Evolutionary conservation across 2,113 vertebrate genomes (phyloP).

Genomic region (Cariama cristata): DNA sequence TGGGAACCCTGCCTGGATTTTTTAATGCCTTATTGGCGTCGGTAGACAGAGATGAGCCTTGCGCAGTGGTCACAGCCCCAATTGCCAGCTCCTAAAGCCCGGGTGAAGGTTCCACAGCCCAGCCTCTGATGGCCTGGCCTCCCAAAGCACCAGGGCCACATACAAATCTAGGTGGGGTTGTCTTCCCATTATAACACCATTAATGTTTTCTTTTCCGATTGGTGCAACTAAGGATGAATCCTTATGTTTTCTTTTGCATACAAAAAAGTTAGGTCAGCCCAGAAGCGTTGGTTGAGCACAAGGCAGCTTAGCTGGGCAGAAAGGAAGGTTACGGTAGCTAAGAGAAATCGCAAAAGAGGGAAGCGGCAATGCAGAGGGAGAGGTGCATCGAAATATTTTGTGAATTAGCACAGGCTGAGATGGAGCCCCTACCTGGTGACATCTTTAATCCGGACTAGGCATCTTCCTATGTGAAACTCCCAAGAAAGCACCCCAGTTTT

Average conservation of each 20-base stretch:
- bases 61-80: neutral
- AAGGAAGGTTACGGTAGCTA: neutral
- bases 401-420: neutral
- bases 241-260: neutral
- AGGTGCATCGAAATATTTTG: neutral
- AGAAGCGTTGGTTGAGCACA: neutral
- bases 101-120: neutral
- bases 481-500: neutral
- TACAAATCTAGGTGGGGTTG: neutral
- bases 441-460: neutral
- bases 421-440: neutral
- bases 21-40: neutral
- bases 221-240: neutral
- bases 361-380: neutral
- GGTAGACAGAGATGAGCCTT: neutral
- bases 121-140: too few species aligned
- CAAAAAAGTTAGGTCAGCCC: neutral
- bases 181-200: neutral
- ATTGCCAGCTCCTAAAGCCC: neutral
- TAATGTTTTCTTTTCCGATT: neutral
- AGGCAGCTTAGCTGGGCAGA: neutral
- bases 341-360: neutral
- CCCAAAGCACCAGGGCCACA: fast-evolving
- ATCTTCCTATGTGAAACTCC: neutral
- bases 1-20: neutral